A percentile compares a stretch with the other conserved stretches of the same genome.
These are phyloP conservation scores for Erithacus rubecula DNA, from an alignment of 2,797 vertebrate species.

Conservation along the genomic window DNA sequence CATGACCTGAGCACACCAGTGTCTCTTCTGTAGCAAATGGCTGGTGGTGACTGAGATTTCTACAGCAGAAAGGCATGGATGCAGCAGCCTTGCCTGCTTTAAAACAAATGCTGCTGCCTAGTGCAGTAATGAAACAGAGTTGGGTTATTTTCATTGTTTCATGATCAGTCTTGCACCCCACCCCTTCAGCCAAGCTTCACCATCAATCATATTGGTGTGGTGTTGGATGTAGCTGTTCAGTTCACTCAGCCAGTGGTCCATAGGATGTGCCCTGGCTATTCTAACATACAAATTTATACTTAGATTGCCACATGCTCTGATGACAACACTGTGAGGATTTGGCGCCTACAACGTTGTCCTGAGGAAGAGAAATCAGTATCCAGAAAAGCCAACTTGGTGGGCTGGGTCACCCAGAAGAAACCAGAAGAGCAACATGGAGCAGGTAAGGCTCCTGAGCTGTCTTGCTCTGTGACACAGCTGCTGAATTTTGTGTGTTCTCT, in stretches of 20 bases:
- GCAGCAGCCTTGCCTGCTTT: background rate
- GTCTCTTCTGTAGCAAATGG: background rate
- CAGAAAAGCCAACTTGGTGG: constrained; percentile 80
- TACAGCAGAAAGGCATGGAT: constrained; percentile 8
- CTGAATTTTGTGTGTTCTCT: background rate
- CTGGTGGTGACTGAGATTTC: constrained; percentile 3
- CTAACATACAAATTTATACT: background rate
- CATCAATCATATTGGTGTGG: background rate
- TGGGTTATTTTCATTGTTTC: background rate
- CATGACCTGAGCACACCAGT: background rate
- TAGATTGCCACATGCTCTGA: constrained; percentile 97
- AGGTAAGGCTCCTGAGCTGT: constrained; percentile 39
- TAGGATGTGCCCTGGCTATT: background rate
- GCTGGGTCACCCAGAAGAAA: constrained; percentile 82
- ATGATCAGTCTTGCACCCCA: background rate
- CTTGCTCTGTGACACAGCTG: background rate
- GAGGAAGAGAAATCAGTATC: constrained; percentile 66
- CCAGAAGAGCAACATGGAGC: constrained; percentile 2
- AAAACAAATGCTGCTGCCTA: constrained; percentile 22
- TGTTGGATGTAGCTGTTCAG: background rate
- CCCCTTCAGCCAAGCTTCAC: background rate
- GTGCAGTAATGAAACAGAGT: background rate
- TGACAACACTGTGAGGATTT: constrained; percentile 92
- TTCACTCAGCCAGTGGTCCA: background rate
- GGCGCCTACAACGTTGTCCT: constrained; percentile 80